These are phyloP conservation scores for Nibea albiflora DNA, from an alignment of 2,113 vertebrate genomes.

Conservation along the genomic window DNA sequence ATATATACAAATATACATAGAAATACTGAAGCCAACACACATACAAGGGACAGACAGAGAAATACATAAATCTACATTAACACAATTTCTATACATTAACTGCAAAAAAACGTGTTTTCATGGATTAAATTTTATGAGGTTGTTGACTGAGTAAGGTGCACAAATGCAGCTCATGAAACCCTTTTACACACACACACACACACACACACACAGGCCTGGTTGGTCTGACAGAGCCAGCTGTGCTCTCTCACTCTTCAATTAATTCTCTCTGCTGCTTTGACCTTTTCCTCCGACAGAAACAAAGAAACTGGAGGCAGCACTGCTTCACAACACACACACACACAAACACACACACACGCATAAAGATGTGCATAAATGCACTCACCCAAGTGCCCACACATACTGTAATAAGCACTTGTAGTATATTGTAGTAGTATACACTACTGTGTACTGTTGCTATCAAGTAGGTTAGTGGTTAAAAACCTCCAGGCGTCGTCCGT, in stretches of 20 bases:
- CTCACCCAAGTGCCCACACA: background rate
- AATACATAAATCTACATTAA: background rate
- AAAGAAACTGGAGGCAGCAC: slow-evolving; percentile 65
- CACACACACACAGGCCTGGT: background rate
- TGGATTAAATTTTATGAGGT: background rate
- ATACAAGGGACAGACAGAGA: background rate
- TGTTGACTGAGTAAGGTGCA: background rate
- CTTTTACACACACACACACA: slow-evolving; percentile 1
- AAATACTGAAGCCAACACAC: background rate
- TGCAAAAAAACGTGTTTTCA: background rate
- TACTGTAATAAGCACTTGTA: background rate
- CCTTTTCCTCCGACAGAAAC: slow-evolving; percentile 78
- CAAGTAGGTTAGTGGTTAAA: background rate
- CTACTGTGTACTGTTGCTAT: background rate
- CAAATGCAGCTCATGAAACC: slow-evolving; percentile 11
- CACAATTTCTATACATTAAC: background rate
- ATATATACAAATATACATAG: background rate
- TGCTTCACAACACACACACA: background rate
- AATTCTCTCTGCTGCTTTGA: slow-evolving; percentile 82
- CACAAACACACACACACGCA: background rate
- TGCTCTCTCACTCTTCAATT: slow-evolving; percentile 77
- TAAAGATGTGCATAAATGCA: background rate
- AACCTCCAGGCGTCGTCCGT: background rate
- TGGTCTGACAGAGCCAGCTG: slow-evolving; percentile 75
- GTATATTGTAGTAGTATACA: too few relatives aligned